A percentile compares a stretch with the other conserved stretches of the same genome.
phyloP scores from a whole-genome alignment of 2,797 vertebrate genomes.

The Chiloscyllium punctatum region DNA sequence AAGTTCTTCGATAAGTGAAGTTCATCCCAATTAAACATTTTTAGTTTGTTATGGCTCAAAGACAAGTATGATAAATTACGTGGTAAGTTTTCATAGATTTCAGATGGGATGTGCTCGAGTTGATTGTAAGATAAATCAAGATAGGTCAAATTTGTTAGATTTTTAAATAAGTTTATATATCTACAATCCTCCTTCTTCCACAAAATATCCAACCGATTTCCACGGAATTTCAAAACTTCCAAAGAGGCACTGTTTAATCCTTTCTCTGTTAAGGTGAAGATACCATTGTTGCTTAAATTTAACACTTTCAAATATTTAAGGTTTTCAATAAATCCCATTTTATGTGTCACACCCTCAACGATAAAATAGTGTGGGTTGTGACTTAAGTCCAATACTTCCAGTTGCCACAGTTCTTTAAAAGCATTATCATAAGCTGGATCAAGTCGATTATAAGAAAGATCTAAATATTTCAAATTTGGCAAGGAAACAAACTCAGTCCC shows the following conservation, averaged over 20 bases:
- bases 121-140: slow-evolving; percentile 65
- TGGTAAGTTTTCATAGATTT: slow-evolving; percentile 55
- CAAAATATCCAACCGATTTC: slow-evolving; percentile 60
- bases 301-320: slow-evolving; percentile 62
- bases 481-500: slow-evolving; percentile 62
- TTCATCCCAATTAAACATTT: slow-evolving; percentile 55
- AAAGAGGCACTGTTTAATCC: slow-evolving; percentile 58
- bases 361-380: slow-evolving; percentile 67
- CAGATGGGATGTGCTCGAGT: slow-evolving; percentile 49
- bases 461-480: slow-evolving; percentile 64
- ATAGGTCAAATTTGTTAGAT: slow-evolving; percentile 56
- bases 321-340: slow-evolving; percentile 62
- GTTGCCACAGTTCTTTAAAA: slow-evolving; percentile 58
- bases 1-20: slow-evolving; percentile 53
- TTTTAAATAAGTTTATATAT: slow-evolving; percentile 55
- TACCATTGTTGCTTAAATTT: slow-evolving; percentile 65
- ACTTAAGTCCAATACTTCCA: slow-evolving; percentile 65
- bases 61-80: slow-evolving; percentile 51
- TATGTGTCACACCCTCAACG: slow-evolving; percentile 58
- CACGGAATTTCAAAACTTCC: slow-evolving; percentile 58
- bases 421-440: slow-evolving; percentile 63
- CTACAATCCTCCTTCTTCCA: slow-evolving; percentile 56
- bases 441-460: slow-evolving; percentile 66
- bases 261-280: slow-evolving; percentile 63
- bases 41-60: slow-evolving; percentile 53